phyloP scores from a whole-genome alignment of 2,113 vertebrate species.

The Phasianus colchicus region DNA sequence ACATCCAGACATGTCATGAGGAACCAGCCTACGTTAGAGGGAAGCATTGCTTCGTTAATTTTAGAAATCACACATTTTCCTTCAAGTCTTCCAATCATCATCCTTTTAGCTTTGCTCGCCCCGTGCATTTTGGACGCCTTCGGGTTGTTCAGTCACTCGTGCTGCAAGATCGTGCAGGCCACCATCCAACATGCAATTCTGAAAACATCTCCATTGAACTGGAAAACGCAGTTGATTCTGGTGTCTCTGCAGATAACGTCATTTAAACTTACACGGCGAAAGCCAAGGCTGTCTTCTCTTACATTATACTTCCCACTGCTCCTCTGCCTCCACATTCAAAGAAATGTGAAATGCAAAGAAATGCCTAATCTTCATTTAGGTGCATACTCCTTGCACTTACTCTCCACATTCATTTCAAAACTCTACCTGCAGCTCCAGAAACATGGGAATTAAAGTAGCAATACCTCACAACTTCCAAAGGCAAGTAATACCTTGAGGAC shows the following conservation, averaged over 20 bases:
- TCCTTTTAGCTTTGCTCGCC: neutral
- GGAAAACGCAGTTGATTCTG: conserved; percentile 25
- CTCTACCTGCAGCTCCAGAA: neutral
- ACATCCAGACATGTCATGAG: neutral
- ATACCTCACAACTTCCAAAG: neutral
- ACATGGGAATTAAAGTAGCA: neutral
- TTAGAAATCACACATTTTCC: neutral
- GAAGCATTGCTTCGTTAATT: neutral
- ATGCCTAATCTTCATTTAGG: neutral
- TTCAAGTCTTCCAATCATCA: neutral
- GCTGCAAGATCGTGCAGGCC: neutral
- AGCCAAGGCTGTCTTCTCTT: neutral
- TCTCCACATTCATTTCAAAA: neutral
- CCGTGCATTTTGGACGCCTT: neutral
- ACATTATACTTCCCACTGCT: neutral
- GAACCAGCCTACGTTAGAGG: neutral
- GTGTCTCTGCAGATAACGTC: neutral
- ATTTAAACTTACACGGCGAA: neutral
- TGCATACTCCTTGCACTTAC: neutral
- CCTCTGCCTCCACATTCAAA: neutral
- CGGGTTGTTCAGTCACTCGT: conserved; percentile 1
- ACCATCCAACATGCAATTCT: conserved; percentile 9
- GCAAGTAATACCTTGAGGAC: neutral
- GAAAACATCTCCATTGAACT: neutral
- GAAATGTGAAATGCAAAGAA: too few relatives aligned